Evolutionary conservation across 2,888 invertebrate species (phyloP).

Genomic region (Nomada ferruginata): DNA sequence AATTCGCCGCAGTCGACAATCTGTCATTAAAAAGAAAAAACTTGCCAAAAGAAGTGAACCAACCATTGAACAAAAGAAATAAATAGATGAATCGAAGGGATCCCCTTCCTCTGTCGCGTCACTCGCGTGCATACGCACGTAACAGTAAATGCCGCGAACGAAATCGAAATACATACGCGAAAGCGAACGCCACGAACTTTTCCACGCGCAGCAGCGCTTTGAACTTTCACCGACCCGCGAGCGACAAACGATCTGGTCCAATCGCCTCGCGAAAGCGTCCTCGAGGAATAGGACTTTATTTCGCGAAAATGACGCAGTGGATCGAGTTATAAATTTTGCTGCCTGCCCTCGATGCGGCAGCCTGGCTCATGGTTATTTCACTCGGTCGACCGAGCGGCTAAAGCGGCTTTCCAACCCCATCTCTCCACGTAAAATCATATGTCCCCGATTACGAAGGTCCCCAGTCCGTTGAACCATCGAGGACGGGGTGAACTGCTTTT

Average conservation of each 20-base stretch:
- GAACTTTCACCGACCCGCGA: slow-evolving; percentile 41
- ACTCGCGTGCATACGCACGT: background rate
- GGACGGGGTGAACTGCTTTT: slow-evolving; percentile 77
- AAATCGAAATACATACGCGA: slow-evolving; percentile 25
- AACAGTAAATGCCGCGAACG: slow-evolving; percentile 7
- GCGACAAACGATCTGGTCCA: slow-evolving; percentile 3
- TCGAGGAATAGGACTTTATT: background rate
- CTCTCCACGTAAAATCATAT: slow-evolving; percentile 52
- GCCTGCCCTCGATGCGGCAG: slow-evolving; percentile 31
- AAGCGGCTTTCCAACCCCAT: slow-evolving; percentile 56
- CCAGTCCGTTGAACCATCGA: slow-evolving; percentile 80
- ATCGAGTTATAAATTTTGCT: slow-evolving; percentile 38
- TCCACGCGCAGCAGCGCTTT: slow-evolving; percentile 6
- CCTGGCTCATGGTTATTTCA: slow-evolving; percentile 49
- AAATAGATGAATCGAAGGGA: too few relatives aligned
- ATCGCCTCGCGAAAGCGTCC: slow-evolving; percentile 5
- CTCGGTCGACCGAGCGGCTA: slow-evolving; percentile 27
- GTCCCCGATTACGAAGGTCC: slow-evolving; percentile 80
- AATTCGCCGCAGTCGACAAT: too few relatives aligned
- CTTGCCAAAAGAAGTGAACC: too few relatives aligned
- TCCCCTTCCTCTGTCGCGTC: too few relatives aligned
- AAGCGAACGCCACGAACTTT: slow-evolving; percentile 3
- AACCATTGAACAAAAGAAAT: too few relatives aligned
- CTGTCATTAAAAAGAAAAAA: too few relatives aligned
- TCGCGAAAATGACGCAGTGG: background rate